A percentile compares a stretch with the other conserved stretches of the same genome.
phyloP scores from a whole-genome alignment of 1,140 invertebrate species.

The Bombyx mandarina region DNA sequence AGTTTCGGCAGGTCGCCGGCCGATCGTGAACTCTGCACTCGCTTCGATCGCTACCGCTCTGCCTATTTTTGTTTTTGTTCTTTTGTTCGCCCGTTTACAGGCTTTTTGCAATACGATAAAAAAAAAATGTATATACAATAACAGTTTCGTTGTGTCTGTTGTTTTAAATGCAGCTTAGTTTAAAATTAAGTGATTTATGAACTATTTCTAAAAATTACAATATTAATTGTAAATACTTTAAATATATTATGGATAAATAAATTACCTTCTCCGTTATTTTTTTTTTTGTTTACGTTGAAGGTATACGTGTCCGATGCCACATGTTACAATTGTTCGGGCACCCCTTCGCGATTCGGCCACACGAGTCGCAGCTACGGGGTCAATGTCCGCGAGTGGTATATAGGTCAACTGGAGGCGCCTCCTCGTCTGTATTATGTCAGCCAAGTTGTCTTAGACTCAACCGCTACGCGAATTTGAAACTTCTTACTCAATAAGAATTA shows the following conservation, averaged over 20 bases:
- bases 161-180: background rate
- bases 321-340: slow-evolving; percentile 1
- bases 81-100: background rate
- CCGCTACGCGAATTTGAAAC: slow-evolving; percentile 27
- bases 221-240: too few species aligned
- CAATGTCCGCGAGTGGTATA: slow-evolving; percentile 55
- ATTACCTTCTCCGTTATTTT: too few species aligned
- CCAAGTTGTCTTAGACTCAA: slow-evolving; percentile 18
- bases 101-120: background rate
- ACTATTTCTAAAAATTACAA: too few species aligned
- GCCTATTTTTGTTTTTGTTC: slow-evolving; percentile 16
- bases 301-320: too few species aligned
- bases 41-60: slow-evolving; percentile 31
- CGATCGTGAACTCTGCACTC: slow-evolving; percentile 54
- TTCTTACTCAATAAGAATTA: slow-evolving; percentile 26
- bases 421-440: slow-evolving; percentile 52
- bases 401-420: slow-evolving; percentile 62
- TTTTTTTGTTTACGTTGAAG: too few species aligned
- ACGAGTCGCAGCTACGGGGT: slow-evolving; percentile 41
- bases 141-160: background rate
- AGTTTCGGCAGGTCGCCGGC: slow-evolving; percentile 53
- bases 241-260: too few species aligned
- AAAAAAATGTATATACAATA: background rate
- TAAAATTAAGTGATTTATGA: background rate
- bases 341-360: slow-evolving; percentile 24